Evolutionary conservation across 2,888 invertebrate genomes (phyloP), one percentile per base, ranked within the genome.

Genomic region (Lithosia quadra): DNA sequence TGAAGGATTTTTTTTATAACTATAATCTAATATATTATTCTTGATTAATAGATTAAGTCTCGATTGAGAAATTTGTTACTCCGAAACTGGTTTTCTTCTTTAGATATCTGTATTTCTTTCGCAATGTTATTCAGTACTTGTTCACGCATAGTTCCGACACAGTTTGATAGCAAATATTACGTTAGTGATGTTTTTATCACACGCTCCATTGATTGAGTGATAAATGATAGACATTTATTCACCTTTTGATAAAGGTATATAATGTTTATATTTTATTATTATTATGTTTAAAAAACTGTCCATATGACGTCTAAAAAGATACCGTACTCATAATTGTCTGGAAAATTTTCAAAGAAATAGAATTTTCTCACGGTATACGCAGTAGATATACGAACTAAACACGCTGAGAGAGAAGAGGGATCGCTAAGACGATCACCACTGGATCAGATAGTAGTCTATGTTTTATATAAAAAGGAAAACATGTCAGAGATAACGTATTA

Each of bases 61-160:
- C n/a, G 5, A n/a, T 49, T n/a, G 8, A 49, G 49, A 49, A n/a
- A 49, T 49, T 49, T 49, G 49, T 49, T n/a, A 49, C 0, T 8
- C 49, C 2, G 49, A n/a, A 49, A 49, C 49, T n/a, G 49, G 7
- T 18, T 43, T 49, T 49, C 18, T 49, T 9, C n/a, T n/a, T 49
- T 15, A 49, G n/a, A 43, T 49, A 49, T 43, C 43, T 43, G 49
- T 49, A 49, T 18, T n/a, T 18, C 18, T n/a, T 49, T n/a, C n/a
- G 18, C n/a, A n/a, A n/a, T n/a, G n/a, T n/a, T 49, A n/a, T 49
- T n/a, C 1, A n/a, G n/a, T 49, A n/a, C 49, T 49, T 49, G n/a
- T 49, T 49, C 49, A 49, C n/a, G n/a, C 49, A n/a, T 49, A 49
- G 18, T 49, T 49, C 49, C 49, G n/a, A 49, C 49, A 49, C 49